Conservation (phyloP, 2,797 vertebrate species). For the Lateolabrax maculatus region DNA sequence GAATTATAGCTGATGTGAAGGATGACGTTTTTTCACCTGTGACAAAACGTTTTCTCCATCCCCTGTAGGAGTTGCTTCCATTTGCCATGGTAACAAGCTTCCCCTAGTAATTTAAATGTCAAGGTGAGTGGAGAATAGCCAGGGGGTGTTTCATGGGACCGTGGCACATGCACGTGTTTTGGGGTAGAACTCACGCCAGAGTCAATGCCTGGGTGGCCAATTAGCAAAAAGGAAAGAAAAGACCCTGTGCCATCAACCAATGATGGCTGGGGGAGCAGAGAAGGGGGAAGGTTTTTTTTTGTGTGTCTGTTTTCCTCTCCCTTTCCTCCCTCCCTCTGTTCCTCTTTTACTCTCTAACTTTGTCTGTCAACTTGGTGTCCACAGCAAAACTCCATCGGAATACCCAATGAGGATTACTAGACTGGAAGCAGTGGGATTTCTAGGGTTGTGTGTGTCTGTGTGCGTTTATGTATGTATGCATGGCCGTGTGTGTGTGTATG, state of each 20-base stretch:
- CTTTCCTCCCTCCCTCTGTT: slow-evolving; percentile 73
- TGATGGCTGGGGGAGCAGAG: slow-evolving; percentile 66
- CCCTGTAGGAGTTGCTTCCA: slow-evolving; percentile 46
- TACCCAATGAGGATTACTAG: slow-evolving; percentile 84
- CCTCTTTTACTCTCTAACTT: slow-evolving; percentile 80
- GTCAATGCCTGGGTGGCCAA: slow-evolving; percentile 88
- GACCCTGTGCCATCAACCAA: slow-evolving; percentile 81
- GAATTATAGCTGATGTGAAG: slow-evolving; percentile 17
- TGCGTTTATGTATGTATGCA: slow-evolving; percentile 63
- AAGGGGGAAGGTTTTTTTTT: slow-evolving; percentile 70
- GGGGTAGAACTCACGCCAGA: slow-evolving; percentile 76
- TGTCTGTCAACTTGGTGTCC: slow-evolving; percentile 85
- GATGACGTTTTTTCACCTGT: slow-evolving; percentile 36
- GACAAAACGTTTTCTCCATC: slow-evolving; percentile 39
- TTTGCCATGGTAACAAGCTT: slow-evolving; percentile 65
- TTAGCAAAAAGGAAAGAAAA: slow-evolving; percentile 86
- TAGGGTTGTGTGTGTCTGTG: slow-evolving; percentile 63
- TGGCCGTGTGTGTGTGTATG: slow-evolving; percentile 37
- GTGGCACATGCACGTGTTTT: slow-evolving; percentile 74
- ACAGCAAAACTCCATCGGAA: slow-evolving; percentile 79
- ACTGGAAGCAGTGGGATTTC: slow-evolving; percentile 79
- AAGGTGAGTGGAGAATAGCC: slow-evolving; percentile 73
- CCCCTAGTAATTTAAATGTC: slow-evolving; percentile 64
- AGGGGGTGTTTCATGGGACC: slow-evolving; percentile 62
- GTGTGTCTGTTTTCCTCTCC: slow-evolving; percentile 68